Percentiles rank a stretch among this genome's conserved stretches.
Conservation (phyloP, 2,888 invertebrate genomes). For the Hydropsyche betteni region DNA sequence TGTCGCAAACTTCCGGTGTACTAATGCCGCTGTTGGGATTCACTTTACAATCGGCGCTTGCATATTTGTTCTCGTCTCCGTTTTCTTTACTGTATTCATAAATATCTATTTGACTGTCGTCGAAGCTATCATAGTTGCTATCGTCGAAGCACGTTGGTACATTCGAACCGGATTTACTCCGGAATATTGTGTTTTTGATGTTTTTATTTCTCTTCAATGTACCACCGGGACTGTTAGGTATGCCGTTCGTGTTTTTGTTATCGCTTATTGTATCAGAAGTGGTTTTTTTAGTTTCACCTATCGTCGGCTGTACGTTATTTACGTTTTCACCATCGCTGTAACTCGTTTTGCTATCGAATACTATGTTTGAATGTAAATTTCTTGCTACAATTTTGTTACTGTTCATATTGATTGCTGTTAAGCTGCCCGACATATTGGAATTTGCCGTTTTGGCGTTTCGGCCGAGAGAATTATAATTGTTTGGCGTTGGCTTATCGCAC, state of each 20-base stretch:
- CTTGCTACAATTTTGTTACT: conserved; percentile 44
- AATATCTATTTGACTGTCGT: conserved; percentile 53
- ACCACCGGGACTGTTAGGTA: conserved; percentile 40
- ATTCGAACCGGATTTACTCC: conserved; percentile 51
- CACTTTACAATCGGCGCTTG: background rate
- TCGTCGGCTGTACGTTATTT: conserved; percentile 43
- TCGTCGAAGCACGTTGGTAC: conserved; percentile 55
- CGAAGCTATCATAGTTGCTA: conserved; percentile 61
- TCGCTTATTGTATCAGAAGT: conserved; percentile 35
- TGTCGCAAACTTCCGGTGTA: conserved; percentile 47
- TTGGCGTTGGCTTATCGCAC: background rate
- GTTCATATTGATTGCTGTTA: conserved; percentile 24
- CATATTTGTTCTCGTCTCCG: conserved; percentile 28
- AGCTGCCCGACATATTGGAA: conserved; percentile 1
- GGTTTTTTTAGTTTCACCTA: conserved; percentile 32
- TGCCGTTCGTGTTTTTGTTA: conserved; percentile 11
- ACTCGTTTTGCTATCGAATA: conserved; percentile 46
- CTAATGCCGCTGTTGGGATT: conserved; percentile 45
- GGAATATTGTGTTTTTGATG: conserved; percentile 45
- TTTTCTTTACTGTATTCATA: conserved; percentile 42
- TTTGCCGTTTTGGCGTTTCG: background rate
- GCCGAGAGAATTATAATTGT: too few relatives aligned
- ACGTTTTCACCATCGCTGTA: conserved; percentile 48
- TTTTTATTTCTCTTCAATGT: conserved; percentile 48
- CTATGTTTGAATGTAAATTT: conserved; percentile 50